Evolutionary conservation across 2,888 invertebrate genomes (phyloP).

Genomic region (Amphimallon solstitiale): DNA sequence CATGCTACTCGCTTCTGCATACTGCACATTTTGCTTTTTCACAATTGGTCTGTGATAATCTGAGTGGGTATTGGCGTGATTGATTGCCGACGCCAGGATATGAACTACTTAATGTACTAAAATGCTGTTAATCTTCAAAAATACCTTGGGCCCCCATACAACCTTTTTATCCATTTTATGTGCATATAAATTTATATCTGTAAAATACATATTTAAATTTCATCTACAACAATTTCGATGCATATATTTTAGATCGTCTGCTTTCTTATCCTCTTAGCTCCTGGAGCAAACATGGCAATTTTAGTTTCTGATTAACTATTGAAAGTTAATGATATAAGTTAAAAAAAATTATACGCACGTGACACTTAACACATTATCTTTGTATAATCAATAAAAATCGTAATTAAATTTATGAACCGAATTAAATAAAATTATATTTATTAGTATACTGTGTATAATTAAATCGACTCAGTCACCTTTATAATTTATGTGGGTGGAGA

Average conservation of each 20-base stretch:
- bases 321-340: too few relatives aligned
- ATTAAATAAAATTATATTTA: too few relatives aligned
- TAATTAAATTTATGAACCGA: too few relatives aligned
- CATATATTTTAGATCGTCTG: neutral
- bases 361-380: too few relatives aligned
- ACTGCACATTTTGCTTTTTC: slow-evolving; percentile 3
- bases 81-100: slow-evolving; percentile 19
- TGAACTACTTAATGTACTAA: slow-evolving; percentile 10
- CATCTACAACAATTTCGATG: neutral
- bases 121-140: slow-evolving; percentile 4
- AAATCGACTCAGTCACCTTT: too few relatives aligned
- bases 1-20: slow-evolving; percentile 1
- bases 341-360: too few relatives aligned
- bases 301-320: too few relatives aligned
- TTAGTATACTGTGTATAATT: too few relatives aligned
- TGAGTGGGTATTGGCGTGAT: slow-evolving; percentile 17
- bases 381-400: too few relatives aligned
- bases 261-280: neutral
- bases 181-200: neutral
- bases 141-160: slow-evolving; percentile 5
- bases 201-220: neutral
- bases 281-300: neutral
- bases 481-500: too few relatives aligned
- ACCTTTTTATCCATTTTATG: neutral
- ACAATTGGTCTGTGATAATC: neutral